These are phyloP conservation scores for Strix aluco DNA, from an alignment of 2,113 vertebrate genomes.

Conservation along the genomic window DNA sequence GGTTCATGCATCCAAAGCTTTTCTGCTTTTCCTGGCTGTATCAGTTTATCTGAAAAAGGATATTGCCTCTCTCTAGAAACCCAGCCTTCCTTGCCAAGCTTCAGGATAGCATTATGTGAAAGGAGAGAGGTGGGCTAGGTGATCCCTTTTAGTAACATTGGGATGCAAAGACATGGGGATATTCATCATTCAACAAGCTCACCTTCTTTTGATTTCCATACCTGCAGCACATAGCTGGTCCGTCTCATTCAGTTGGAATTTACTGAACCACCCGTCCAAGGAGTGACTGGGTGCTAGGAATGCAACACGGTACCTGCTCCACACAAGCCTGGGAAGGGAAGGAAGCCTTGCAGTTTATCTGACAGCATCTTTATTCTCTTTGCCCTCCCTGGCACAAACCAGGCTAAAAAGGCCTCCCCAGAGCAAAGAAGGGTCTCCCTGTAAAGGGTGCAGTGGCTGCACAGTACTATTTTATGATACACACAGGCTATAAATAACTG, in stretches of 20 bases:
- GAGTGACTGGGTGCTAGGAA: not conserved
- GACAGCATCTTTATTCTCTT: not conserved
- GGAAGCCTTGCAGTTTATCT: not conserved
- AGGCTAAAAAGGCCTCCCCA: not conserved
- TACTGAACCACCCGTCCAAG: not conserved
- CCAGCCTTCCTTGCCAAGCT: not conserved
- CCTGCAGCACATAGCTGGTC: not conserved
- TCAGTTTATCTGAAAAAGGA: not conserved
- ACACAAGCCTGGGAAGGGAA: not conserved
- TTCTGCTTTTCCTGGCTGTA: not conserved
- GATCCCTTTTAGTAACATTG: not conserved
- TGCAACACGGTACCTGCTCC: not conserved
- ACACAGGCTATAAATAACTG: not conserved
- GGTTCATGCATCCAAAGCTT: not conserved
- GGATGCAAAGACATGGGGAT: not conserved
- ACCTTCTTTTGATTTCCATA: not conserved
- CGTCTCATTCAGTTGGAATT: not conserved
- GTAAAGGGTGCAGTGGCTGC: not conserved
- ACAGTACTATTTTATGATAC: not conserved
- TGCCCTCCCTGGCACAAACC: not conserved
- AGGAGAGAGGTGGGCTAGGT: not conserved
- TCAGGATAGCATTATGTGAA: not conserved
- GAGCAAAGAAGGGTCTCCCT: not conserved
- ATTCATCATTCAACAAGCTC: not conserved
- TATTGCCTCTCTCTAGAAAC: not conserved